Evolutionary conservation across 2,113 vertebrate species (phyloP), one percentile per base, ranked within the genome.

Genomic region (Ophiodon elongatus): DNA sequence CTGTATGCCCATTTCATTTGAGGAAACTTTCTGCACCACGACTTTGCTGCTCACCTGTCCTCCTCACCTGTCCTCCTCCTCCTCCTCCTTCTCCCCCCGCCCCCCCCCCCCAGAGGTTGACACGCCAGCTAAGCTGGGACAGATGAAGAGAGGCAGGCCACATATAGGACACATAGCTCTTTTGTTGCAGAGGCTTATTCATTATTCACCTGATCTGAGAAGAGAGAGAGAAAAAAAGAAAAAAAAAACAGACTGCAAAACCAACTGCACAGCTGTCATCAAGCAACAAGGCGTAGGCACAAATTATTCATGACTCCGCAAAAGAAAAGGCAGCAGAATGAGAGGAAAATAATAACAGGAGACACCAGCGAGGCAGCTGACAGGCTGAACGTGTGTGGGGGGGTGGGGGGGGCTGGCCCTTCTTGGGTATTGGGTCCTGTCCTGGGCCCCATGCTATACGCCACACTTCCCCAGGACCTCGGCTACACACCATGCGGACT

Each of bases 151-250:
- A 88, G 79, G 85, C 78, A 71, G 66, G 72, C 80, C 92, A 91
- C 91, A 67, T 79, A 87, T 82, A 91, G 92, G 88, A 93, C 88
- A 93, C 88, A 79, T 72, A 8, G 88, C 89, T 94, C 94, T 94
- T 94, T 95, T 95, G 94, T 95, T 95, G 93, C 85, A 35, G 57
- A 8, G 83, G 56, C 93, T 95, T 94, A 96, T 96, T 93, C 91
- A 96, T 96, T 94, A 96, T 96, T 96, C 94, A 96, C 93, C 92
- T 94, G 93, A 94, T 94, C 88, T 94, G 93, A 95, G 43, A 45
- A 45, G 43, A 45, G 43, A 45, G 43, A 8, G 37, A 39, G 37
- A 39, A 45, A 15, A n/a, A 13, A 56, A 15, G 7, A 45, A 5
- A 4, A 56, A 56, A 57, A 95, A 94, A 95, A 95, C 91, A 94